Base-by-base conservation (phyloP, 2,888 invertebrate genomes). In the Chrysomela aeneicollis region DNA sequence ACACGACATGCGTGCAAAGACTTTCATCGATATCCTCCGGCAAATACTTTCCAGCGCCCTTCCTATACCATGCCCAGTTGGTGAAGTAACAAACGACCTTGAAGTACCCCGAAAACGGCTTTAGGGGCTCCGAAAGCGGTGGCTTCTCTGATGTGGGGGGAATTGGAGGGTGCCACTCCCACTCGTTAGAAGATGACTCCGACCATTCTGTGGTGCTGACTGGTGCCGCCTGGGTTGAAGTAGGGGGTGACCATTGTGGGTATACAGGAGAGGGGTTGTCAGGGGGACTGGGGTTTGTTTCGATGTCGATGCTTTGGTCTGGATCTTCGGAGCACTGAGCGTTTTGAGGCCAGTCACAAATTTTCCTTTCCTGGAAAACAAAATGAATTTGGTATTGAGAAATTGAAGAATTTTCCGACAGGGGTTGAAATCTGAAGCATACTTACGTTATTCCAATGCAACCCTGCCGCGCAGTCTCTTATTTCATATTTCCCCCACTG, bases 31-130 rank as follows among this genome's bases (percentile, higher is more conserved):
- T 94, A 76, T 95, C 88, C 77, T 94, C 93, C 0, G 95, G 95
- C 0, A 90, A 85, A 76, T 92, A 96, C 77, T 92, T 92, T 47
- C 94, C 95, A 35, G 87, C 78, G 0, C 93, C 94, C 73, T 89
- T 89, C 22, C 94, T 86, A 78, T 94, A 95, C 94, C 95, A 95
- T 0, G 95, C 94, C 95, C 95, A 96, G 79, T 95, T 95, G 0
- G 95, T 95, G 81, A 94, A 95, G 82, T 95, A 95, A 77, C 95
- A 95, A 0, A 95, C 92, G 0, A 95, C 87, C 81, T 93, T 94
- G 79, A 88, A 93, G 64, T 89, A 86, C 17, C 91, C 93, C 79
- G 86, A 83, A 66, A 88, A 79, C 0, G 83, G 83, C 53, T 83
- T 87, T 59, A 82, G 83, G 66, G 84, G 83, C 77, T 84, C 84